Conservation (phyloP, 35 echinoderm and acorn worm genomes). For the Ophioderma brevispina region DNA sequence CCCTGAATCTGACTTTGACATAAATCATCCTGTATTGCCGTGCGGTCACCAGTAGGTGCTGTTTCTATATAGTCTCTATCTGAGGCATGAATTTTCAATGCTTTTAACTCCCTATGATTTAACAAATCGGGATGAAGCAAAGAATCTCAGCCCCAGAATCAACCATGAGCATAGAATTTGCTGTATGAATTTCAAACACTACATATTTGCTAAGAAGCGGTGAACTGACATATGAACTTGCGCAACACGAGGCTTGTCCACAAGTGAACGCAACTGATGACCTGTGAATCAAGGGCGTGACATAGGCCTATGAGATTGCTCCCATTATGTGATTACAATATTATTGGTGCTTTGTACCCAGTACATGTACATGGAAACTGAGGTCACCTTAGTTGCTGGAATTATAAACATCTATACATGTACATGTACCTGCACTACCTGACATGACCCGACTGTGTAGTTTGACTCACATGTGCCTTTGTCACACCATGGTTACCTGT, state of each 20-base stretch:
- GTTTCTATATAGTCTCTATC: neutral
- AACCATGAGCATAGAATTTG: neutral
- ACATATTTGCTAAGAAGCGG: neutral
- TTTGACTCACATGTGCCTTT: too few species aligned
- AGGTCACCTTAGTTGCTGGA: too few species aligned
- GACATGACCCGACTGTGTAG: too few species aligned
- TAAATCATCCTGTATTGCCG: neutral
- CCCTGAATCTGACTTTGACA: neutral
- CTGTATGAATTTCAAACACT: neutral
- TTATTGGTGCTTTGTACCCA: too few species aligned
- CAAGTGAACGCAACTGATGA: too few species aligned
- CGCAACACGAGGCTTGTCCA: neutral
- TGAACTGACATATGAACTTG: neutral
- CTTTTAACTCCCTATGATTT: neutral
- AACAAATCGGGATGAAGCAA: neutral
- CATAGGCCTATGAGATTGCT: too few species aligned
- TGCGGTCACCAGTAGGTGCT: neutral
- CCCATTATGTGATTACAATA: too few species aligned
- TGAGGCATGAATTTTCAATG: neutral
- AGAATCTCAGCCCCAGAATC: neutral
- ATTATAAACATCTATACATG: too few species aligned
- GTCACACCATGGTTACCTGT: too few species aligned
- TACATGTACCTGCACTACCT: too few species aligned
- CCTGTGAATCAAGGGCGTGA: too few species aligned
- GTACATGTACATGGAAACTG: too few species aligned